Conservation (phyloP, 53 echinoderm and acorn worm species). For the Paracentrotus lividus region DNA sequence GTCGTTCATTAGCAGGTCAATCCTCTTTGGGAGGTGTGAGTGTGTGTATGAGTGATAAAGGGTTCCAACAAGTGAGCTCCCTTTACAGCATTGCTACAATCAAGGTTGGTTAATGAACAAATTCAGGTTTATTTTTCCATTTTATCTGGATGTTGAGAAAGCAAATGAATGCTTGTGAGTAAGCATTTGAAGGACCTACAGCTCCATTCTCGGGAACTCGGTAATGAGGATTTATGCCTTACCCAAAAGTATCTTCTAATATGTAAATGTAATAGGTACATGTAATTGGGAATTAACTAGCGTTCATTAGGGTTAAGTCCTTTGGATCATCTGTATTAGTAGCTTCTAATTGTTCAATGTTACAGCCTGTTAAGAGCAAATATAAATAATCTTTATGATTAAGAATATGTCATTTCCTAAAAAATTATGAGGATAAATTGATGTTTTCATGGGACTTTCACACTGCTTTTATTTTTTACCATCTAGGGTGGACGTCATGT, state of each 20-base stretch:
- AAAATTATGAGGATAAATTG: not conserved
- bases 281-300: no score
- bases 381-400: not conserved
- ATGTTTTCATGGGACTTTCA: not conserved
- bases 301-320: no score
- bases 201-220: no score
- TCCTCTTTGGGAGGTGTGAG: constrained; percentile 94
- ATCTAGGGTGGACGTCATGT: constrained; percentile 90
- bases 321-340: not conserved
- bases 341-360: not conserved
- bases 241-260: no score
- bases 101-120: constrained; percentile 87
- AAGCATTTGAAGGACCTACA: no score
- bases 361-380: not conserved
- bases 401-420: not conserved
- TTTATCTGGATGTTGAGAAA: no score
- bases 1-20: constrained; percentile 86
- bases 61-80: constrained; percentile 98
- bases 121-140: no score
- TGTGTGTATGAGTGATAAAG: constrained; percentile 91
- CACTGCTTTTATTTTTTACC: not conserved
- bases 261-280: no score
- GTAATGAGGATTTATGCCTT: no score
- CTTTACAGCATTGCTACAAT: constrained; percentile 97
- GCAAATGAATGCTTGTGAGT: no score